Conservation (phyloP, 2,888 invertebrate genomes). For the Thecocarcelia acutangulata region DNA sequence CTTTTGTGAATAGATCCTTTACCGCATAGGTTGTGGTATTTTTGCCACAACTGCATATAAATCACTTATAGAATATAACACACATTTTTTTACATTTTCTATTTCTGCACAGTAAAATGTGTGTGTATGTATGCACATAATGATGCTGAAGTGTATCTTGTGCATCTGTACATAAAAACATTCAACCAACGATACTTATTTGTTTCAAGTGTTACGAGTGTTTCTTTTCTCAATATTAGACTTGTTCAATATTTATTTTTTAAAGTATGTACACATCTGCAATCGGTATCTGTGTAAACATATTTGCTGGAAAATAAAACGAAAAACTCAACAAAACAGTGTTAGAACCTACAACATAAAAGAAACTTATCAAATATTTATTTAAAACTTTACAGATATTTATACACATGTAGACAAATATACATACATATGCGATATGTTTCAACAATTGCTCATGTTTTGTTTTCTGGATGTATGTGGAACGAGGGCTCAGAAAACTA, state of each 20-base stretch:
- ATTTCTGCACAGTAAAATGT: neutral
- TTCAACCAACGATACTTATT: neutral
- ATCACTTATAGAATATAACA: constrained; percentile 51
- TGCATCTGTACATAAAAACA: neutral
- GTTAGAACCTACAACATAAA: constrained; percentile 19
- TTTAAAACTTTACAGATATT: constrained; percentile 42
- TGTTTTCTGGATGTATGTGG: neutral
- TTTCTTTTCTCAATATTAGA: constrained; percentile 42
- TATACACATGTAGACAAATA: neutral
- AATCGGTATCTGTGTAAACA: neutral
- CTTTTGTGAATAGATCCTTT: constrained; percentile 44
- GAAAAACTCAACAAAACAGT: constrained; percentile 14
- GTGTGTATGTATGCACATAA: no score
- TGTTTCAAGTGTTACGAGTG: neutral
- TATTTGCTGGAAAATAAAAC: constrained; percentile 2
- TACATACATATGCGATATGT: neutral
- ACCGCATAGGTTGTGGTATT: constrained; percentile 54
- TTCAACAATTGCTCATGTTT: neutral
- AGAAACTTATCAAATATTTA: constrained; percentile 61
- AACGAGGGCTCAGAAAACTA: neutral
- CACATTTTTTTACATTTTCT: constrained; percentile 2
- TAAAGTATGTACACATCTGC: constrained; percentile 19
- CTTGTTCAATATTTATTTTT: constrained; percentile 50
- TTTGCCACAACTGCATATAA: constrained; percentile 60
- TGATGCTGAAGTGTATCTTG: neutral